Evolutionary conservation across 2,888 invertebrate genomes (phyloP).

Genomic region (Acanthococcus lagerstroemiae): DNA sequence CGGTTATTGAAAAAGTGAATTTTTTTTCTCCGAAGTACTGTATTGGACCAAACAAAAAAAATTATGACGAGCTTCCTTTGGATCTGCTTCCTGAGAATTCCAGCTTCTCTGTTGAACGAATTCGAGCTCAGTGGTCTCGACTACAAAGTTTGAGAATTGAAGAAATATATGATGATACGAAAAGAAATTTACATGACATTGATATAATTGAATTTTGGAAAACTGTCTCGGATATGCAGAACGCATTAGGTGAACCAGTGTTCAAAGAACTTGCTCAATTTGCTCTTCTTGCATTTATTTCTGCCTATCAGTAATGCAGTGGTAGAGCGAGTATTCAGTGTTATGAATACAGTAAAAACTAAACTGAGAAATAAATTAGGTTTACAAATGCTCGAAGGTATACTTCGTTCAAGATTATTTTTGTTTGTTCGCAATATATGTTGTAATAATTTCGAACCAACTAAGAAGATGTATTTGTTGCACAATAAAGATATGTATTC

Average conservation of each 20-base stretch:
- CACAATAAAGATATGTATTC: not conserved
- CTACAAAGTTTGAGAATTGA: not conserved
- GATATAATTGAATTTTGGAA: not conserved
- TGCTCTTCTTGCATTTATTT: not conserved
- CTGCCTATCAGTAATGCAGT: not conserved
- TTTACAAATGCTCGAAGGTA: not conserved
- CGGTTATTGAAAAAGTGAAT: not conserved
- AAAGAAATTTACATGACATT: not conserved
- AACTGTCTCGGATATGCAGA: not conserved
- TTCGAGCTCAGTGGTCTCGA: not conserved
- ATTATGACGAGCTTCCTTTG: not conserved
- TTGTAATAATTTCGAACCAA: not conserved
- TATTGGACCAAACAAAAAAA: not conserved
- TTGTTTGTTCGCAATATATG: not conserved
- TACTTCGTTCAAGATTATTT: not conserved
- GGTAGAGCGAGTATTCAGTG: not conserved
- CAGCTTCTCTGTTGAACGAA: not conserved
- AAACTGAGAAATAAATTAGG: not conserved
- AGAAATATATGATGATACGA: not conserved
- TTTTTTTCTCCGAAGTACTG: not conserved
- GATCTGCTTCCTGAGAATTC: not conserved
- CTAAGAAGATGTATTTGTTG: not conserved
- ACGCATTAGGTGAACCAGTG: not conserved
- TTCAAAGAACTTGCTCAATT: not conserved
- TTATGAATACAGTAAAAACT: not conserved